Conservation (phyloP, 2,113 vertebrate genomes). For the Pyrgilauda ruficollis region DNA sequence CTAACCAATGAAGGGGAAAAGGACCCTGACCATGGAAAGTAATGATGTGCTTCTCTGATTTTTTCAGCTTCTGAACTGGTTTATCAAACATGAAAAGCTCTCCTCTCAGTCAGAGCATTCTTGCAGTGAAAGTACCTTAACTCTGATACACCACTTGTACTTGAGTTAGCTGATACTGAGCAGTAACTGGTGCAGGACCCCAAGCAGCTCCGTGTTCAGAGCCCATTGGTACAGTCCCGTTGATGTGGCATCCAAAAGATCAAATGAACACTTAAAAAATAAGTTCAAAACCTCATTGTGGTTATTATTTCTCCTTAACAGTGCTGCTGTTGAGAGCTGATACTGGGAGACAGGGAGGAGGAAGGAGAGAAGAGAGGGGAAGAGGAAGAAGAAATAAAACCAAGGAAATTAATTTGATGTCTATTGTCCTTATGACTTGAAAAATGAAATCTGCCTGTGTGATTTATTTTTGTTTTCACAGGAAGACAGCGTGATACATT, state of each 20-base stretch:
- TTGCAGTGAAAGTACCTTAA: background rate
- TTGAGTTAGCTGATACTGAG: background rate
- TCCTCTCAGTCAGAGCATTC: background rate
- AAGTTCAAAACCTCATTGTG: background rate
- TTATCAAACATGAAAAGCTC: background rate
- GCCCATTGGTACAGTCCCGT: background rate
- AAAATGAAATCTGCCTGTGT: conserved; percentile 8
- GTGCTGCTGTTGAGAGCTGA: background rate
- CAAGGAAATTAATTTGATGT: background rate
- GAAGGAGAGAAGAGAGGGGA: background rate
- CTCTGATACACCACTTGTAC: background rate
- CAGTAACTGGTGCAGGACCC: background rate
- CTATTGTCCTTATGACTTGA: background rate
- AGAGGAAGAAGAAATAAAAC: background rate
- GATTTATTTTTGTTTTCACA: conserved; percentile 60
- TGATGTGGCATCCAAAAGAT: background rate
- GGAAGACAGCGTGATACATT: conserved; percentile 29
- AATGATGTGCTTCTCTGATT: background rate
- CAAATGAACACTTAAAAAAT: background rate
- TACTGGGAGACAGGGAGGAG: background rate
- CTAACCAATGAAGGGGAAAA: background rate
- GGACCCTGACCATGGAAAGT: background rate
- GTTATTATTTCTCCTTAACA: background rate
- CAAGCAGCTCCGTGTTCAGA: background rate
- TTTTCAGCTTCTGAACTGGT: background rate